Base-by-base conservation (phyloP, 2,113 vertebrate species). In the Syrmaticus mikado region DNA sequence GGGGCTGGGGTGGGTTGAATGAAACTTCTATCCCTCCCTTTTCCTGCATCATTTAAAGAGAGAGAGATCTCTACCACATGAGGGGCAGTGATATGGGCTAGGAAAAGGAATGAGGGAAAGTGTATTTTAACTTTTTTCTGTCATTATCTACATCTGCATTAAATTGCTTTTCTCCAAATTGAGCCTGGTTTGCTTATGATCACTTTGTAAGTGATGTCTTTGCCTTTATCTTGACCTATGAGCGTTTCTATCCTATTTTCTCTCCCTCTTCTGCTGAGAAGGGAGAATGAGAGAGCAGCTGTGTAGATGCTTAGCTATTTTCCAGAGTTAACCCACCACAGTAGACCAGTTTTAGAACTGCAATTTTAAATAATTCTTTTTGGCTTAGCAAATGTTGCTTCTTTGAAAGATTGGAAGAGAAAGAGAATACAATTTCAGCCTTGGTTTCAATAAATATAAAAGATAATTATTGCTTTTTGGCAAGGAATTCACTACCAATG, bases 31-130 rank as follows among this genome's bases (percentile, higher is more conserved):
- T 20, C 62, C 34, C 14, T 61, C 60, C 40, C 40, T 32, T 43
- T 19, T 10, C 52, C 41, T 40, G 40, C 0, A 9, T 11, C 14
- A 8, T n/a, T 34, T 1, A 11, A 18, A 21, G 20, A 66, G 22
- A 58, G 52, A 22, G 3, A 16, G 52, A 53, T 13, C 14, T 53
- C 52, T 53, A 27, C 52, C 52, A 53, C 3, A 4, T 8, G 64
- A 30, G 8, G 16, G 30, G 12, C 17, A 12, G 16, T 32, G 30
- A 11, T 1, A 22, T 30, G n/a, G 13, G 3, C 6, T 55, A 27
- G 11, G 8, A 36, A 57, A 64, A 4, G 4, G 13, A 2, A 22
- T 30, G 8, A 2, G 4, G 3, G 6, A 64, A 64, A 19, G 61
- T 64, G 27, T 28, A 28, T 28, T 64, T 62, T 62, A 25, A 25